Evolutionary conservation across 2,888 invertebrate genomes (phyloP), one percentile per base, ranked within the genome.

Genomic region (Apotomis capreana): DNA sequence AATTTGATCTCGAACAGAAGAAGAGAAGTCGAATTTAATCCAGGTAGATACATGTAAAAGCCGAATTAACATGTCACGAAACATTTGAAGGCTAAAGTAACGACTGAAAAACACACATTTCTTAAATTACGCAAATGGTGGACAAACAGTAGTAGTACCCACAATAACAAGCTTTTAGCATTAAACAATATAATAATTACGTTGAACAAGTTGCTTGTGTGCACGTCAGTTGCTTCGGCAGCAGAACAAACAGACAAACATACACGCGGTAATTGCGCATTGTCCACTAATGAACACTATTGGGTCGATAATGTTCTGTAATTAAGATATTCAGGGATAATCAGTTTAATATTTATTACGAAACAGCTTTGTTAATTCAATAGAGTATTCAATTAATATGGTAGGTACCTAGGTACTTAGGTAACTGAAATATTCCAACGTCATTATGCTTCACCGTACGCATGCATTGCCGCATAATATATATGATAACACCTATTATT

Each of bases 101-200:
- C 57, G 13, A 55, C 51, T 49, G 1, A 9, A 49, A 49, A 44
- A 8, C 6, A 49, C 40, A 52, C 52, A 54, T 55, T 65, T 40
- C 44, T 44, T n/a, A 26, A 57, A 46, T 57, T 65, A 65, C 65
- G 55, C 46, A 65, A 65, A 65, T 26, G 9, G 46, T 65, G 65
- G 54, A 55, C 55, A 65, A 65, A 65, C 40, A 64, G 26, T 26
- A 26, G 1, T 57, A 40, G 10, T 44, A n/a, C 15, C 46, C n/a
- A 68, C 62, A 72, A 72, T 72, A 72, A 72, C 72, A 72, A 72
- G 68, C 72, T 58, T 73, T 62, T 73, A 73, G 37, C 61, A 65
- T 71, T 71, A 75, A 77, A 81, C 82, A 82, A 81, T 82, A 76
- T 76, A 68, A 74, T 76, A 80, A 81, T 82, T 78, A 79, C 59